phyloP scores from a whole-genome alignment of 2,113 vertebrate species.

The Tricholaema leucomelas region DNA sequence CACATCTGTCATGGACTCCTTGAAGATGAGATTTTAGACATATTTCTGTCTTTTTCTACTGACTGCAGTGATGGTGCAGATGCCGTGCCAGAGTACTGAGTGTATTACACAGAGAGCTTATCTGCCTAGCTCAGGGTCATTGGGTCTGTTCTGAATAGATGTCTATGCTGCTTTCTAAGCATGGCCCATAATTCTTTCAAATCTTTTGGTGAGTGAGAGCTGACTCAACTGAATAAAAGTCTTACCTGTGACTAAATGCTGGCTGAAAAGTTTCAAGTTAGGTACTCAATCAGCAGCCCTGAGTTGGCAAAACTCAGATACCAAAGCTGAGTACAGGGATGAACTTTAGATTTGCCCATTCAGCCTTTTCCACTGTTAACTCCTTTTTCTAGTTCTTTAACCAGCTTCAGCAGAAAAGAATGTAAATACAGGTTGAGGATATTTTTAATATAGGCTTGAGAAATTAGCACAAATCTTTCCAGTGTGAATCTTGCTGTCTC shows the following conservation, averaged over 20 bases:
- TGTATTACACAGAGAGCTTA: neutral
- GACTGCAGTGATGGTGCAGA: neutral
- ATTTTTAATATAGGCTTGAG: neutral
- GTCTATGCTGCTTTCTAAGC: neutral
- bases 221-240: neutral
- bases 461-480: neutral
- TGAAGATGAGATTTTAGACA: neutral
- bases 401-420: neutral
- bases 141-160: neutral
- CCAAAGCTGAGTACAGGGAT: neutral
- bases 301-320: neutral
- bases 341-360: neutral
- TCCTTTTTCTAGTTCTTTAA: neutral
- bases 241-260: conserved; percentile 5
- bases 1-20: neutral
- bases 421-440: neutral
- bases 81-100: neutral
- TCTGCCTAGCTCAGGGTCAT: neutral
- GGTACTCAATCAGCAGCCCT: neutral
- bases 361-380: neutral
- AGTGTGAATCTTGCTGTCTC: neutral
- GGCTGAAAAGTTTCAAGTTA: neutral
- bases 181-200: neutral
- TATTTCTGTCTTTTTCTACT: neutral
- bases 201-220: neutral